Conservation (phyloP, 2,113 vertebrate genomes). For the Apus apus region DNA sequence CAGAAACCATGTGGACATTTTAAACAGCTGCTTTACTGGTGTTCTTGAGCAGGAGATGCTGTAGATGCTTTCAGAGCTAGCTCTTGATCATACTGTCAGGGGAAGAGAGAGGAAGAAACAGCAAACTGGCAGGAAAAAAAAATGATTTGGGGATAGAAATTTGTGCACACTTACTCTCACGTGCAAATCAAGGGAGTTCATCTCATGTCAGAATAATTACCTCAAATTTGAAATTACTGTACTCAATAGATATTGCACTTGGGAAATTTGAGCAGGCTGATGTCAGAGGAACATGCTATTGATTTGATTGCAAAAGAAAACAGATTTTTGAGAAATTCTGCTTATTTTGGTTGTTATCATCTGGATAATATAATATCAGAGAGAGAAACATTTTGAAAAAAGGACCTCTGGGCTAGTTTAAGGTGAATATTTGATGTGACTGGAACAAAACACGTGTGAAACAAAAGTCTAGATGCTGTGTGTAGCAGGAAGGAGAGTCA, state of each 20-base stretch:
- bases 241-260: not conserved
- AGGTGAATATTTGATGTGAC: not conserved
- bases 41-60: not conserved
- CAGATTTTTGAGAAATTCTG: not conserved
- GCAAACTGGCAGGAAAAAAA: not conserved
- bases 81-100: rapidly evolving
- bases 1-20: not conserved
- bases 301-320: not conserved
- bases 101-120: not conserved
- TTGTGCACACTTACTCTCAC: not conserved
- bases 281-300: not conserved
- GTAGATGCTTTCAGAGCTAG: not conserved
- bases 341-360: not conserved
- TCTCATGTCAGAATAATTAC: not conserved
- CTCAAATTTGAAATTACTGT: not conserved
- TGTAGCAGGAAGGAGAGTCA: not conserved
- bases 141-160: not conserved
- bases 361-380: not conserved
- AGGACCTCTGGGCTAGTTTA: not conserved
- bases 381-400: not conserved
- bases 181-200: not conserved
- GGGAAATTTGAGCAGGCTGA: not conserved
- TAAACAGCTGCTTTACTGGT: not conserved
- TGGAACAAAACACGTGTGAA: not conserved
- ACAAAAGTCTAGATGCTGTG: not conserved